Evolutionary conservation across 2,888 invertebrate species (phyloP), one percentile per base, ranked within the genome.

Genomic region (Orgyia antiqua): DNA sequence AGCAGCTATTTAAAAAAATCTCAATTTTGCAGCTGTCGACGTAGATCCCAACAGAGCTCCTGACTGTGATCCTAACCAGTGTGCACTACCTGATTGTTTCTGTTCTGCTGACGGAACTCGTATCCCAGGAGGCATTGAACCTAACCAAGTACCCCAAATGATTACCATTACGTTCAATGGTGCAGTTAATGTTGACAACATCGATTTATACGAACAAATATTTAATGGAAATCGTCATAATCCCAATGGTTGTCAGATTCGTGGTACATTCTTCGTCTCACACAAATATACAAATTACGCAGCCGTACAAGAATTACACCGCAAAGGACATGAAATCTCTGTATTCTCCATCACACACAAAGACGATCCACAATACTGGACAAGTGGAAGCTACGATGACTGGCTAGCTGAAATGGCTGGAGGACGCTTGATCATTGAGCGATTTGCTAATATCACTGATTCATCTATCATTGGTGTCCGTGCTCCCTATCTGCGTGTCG

Each of bases 351-450:
- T 97, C 31, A 97, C 96, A 7, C 96, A 96, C 87, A 95, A 96
- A 66, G 95, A 96, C 61, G 95, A 95, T 55, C 96, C 96, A 12
- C 91, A 93, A 57, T 97, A 96, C 79, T 97, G 97, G 96, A 88
- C 90, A 5, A 89, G 92, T 43, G 96, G 96, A 25, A 90, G 89
- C 33, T 96, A 96, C 73, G 96, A 94, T 60, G 95, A 93, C 75
- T 97, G 97, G 97, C 82, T 96, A 24, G 96, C 96, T 45, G 97
- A 97, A 78, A 96, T 97, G 96, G 96, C 96, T 26, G 97, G 97
- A 10, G 94, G 90, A 13, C 90, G 97, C 55, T 86, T 96, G 41
- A 95, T 97, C 60, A 87, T 93, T 46, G 95, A 95, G 78, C 90
- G 95, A 51, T 97, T 96, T 66, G 94, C 96, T 33, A 97, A 97